Base-by-base conservation (phyloP, 2,888 invertebrate genomes). In the Aphidoletes aphidimyza region DNA sequence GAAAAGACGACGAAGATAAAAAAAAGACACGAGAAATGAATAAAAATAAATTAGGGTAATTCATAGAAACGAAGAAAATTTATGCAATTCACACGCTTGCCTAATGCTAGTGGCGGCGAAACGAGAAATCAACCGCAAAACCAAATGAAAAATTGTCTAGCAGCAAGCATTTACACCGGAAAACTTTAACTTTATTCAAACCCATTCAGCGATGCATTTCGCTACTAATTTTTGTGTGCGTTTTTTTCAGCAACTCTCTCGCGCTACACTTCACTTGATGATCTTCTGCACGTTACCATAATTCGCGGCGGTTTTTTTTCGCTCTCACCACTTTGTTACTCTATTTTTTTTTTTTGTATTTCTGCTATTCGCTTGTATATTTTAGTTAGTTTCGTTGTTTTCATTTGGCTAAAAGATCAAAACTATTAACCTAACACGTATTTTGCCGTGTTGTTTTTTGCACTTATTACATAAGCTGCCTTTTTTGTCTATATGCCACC, bases 81-180 rank as follows among this genome's bases (percentile, higher is more conserved):
- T 69, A 69, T 69, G n/a, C 69, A 11, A 69, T 69, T 69, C 69
- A 30, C 69, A 69, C 69, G 69, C 69, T 69, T 69, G 2, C 34
- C 69, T 69, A 69, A 69, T 30, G 69, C 14, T 69, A 3, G 69
- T 69, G 69, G 14, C 34, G 69, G 69, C 14, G 30, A 69, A 69
- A 69, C 30, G 30, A 69, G 69, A 69, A 69, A 69, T 69, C 69
- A 69, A 69, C 69, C 69, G 69, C 69, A 69, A n/a, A 69, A 69
- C 69, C 9, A 14, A 30, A 69, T 30, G 30, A 69, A 69, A 69
- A 69, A 11, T 26, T 22, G 26, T 22, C 3, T 8, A 6, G 26
- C 1, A 54, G 22, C 26, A n/a, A n/a, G 47, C 47, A 17, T 54
- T 26, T 2, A 30, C 30, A 69, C 34, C 30, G 30, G 5, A 30